Conservation (phyloP, 2,113 vertebrate species). For the Scomber colias region DNA sequence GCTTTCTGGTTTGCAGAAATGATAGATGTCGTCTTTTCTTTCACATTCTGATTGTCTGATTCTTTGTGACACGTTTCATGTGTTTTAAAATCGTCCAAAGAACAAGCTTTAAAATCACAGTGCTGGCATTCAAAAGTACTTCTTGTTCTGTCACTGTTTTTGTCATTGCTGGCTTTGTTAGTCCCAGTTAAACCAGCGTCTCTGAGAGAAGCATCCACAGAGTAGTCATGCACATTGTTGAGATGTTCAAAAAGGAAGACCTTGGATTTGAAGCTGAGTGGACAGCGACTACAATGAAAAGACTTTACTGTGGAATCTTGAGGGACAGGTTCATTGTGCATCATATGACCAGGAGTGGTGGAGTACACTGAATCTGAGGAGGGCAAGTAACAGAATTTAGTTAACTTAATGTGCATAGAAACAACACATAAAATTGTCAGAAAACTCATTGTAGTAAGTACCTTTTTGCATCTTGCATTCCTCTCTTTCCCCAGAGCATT, state of each 20-base stretch:
- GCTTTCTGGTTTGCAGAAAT: conserved; percentile 81
- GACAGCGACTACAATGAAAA: conserved; percentile 90
- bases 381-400: not conserved
- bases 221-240: conserved; percentile 86
- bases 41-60: not conserved
- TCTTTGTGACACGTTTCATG: conserved; percentile 88
- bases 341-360: conserved; percentile 83
- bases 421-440: not conserved
- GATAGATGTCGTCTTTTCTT: not conserved
- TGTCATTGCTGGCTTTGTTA: conserved; percentile 80
- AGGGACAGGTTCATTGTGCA: conserved; percentile 80
- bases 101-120: conserved; percentile 88
- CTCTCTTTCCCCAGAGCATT: not conserved
- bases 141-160: conserved; percentile 58
- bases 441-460: conserved; percentile 2
- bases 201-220: conserved; percentile 69
- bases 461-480: conserved; percentile 63
- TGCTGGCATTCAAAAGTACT: conserved; percentile 87
- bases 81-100: conserved; percentile 84
- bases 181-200: conserved; percentile 79
- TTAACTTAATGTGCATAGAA: not conserved
- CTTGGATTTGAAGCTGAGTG: conserved; percentile 91
- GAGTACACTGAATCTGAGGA: conserved; percentile 83
- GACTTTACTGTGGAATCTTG: conserved; percentile 83
- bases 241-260: conserved; percentile 91